These are phyloP conservation scores for Sturnira hondurensis DNA, from an alignment of 2,113 vertebrate species.

Conservation along the genomic window DNA sequence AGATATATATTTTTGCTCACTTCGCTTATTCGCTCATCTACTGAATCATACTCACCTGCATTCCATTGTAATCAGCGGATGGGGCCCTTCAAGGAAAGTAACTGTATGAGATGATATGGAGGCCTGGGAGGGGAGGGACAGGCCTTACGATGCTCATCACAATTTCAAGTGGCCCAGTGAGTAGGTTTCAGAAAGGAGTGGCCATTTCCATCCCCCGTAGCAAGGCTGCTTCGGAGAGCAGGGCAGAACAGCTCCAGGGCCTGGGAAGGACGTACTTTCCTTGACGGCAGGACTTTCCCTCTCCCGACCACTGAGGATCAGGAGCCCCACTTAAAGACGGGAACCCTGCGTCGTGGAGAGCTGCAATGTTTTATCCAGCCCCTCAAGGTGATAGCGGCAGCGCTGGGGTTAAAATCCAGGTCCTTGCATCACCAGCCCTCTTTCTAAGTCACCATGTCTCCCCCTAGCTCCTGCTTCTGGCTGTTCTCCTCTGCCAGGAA, in stretches of 20 bases:
- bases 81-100: not conserved
- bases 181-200: not conserved
- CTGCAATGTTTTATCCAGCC: not conserved
- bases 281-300: not conserved
- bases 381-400: not conserved
- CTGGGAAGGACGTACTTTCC: not conserved
- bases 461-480: not conserved
- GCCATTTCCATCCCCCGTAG: not conserved
- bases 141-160: not conserved
- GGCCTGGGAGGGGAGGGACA: no score
- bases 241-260: no score
- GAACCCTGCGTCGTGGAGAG: not conserved
- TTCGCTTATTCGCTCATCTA: not conserved
- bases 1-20: not conserved
- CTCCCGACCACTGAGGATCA: not conserved
- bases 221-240: not conserved
- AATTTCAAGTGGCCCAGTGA: not conserved
- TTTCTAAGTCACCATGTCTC: not conserved
- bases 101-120: not conserved
- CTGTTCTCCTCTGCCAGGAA: not conserved
- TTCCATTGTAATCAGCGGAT: not conserved
- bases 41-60: not conserved
- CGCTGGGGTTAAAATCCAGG: not conserved
- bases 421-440: not conserved
- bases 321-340: not conserved